Conservation (phyloP, 53 echinoderm and acorn worm species). For the Stichopus horrens region DNA sequence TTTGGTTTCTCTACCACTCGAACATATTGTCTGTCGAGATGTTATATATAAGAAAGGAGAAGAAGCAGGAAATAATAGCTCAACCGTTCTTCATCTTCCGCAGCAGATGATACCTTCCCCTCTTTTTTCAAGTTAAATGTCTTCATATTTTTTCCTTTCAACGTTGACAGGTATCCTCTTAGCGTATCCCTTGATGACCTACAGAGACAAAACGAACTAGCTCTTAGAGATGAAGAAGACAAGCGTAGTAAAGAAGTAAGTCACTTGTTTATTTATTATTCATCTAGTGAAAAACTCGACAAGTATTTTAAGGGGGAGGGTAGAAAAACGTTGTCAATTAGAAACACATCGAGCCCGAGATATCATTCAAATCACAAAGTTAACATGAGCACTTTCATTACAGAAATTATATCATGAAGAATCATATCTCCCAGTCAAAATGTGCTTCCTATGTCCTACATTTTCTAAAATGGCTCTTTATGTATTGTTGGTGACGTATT, state of each 20-base stretch:
- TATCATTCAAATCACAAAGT: too few species aligned
- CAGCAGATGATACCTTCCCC: not conserved
- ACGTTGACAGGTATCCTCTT: constrained; percentile 33
- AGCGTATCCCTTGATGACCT: constrained; percentile 45
- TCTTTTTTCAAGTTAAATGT: not conserved
- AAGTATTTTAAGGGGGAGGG: too few species aligned
- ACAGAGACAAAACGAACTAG: constrained; percentile 40
- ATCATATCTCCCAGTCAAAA: too few species aligned
- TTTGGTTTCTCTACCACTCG: not conserved
- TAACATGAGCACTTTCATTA: too few species aligned
- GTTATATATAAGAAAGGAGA: not conserved
- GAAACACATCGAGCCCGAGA: too few species aligned
- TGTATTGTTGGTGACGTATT: too few species aligned
- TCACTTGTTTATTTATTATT: not conserved
- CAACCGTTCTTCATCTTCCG: not conserved
- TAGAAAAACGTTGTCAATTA: too few species aligned
- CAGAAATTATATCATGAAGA: too few species aligned
- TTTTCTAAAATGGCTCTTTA: too few species aligned
- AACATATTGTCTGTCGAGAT: not conserved
- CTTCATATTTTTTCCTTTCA: not conserved
- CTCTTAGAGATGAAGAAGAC: constrained; percentile 39
- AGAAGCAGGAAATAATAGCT: not conserved
- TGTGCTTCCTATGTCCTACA: too few species aligned
- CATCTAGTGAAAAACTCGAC: too few species aligned
- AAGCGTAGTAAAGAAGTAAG: constrained; percentile 29